A percentile compares a stretch with the other conserved stretches of the same genome.
These are phyloP conservation scores for Portunus trituberculatus DNA, from an alignment of 1,140 invertebrate species.

Conservation along the genomic window DNA sequence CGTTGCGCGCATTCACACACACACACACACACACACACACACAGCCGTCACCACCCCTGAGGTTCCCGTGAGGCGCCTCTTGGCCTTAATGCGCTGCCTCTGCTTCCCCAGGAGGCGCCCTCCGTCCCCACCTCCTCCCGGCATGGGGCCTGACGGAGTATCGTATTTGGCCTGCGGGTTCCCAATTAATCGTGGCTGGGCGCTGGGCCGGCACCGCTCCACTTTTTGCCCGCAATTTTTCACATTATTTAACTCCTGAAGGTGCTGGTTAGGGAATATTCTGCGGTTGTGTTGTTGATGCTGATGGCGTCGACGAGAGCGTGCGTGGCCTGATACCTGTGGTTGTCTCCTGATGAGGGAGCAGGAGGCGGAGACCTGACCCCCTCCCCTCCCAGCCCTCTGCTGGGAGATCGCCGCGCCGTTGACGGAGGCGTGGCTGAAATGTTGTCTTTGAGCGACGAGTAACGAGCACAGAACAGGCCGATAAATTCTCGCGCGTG, in stretches of 20 bases:
- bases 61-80: neutral
- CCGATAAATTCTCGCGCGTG: neutral
- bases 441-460: no score
- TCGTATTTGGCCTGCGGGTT: constrained; percentile 68
- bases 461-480: neutral
- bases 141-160: constrained; percentile 51
- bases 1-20: no score
- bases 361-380: neutral
- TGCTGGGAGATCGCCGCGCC: no score
- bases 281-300: constrained; percentile 30
- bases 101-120: neutral
- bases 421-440: no score
- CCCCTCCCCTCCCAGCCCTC: no score
- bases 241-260: constrained; percentile 59
- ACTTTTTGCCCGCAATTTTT: constrained; percentile 61
- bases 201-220: constrained; percentile 17
- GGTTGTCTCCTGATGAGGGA: constrained; percentile 28
- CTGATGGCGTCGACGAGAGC: constrained; percentile 1
- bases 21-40: neutral
- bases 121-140: neutral
- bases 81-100: neutral
- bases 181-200: constrained; percentile 63
- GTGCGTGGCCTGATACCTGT: constrained; percentile 27
- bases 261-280: constrained; percentile 65
- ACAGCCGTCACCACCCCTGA: neutral